These are phyloP conservation scores for Megaceryle alcyon DNA, from an alignment of 2,797 vertebrate species.

Conservation along the genomic window DNA sequence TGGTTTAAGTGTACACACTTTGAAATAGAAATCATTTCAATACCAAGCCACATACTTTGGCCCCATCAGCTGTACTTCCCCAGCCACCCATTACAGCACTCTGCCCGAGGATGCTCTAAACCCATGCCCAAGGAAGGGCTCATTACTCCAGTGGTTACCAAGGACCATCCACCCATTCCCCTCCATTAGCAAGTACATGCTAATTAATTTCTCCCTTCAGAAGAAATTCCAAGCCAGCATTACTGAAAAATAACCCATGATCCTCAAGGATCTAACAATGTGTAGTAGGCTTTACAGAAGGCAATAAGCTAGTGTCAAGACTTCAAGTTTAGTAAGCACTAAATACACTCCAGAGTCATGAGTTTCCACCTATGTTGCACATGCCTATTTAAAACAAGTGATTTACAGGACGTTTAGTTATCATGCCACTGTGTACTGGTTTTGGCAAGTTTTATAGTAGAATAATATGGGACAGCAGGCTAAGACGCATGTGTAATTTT, in stretches of 20 bases:
- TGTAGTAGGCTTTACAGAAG: not conserved
- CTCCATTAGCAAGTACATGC: not conserved
- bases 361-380: not conserved
- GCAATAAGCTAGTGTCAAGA: not conserved
- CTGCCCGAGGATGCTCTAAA: not conserved
- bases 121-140: not conserved
- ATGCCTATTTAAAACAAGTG: not conserved
- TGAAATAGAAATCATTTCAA: not conserved
- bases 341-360: not conserved
- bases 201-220: not conserved
- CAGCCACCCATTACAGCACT: not conserved
- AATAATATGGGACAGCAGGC: not conserved
- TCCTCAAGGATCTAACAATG: not conserved
- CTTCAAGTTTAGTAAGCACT: not conserved
- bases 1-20: not conserved
- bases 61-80: not conserved
- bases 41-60: not conserved
- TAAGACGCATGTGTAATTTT: not conserved
- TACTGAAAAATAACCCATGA: not conserved
- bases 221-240: conserved; percentile 12
- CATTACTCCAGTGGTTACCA: not conserved
- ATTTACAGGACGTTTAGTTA: conserved; percentile 2
- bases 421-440: not conserved
- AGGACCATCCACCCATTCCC: not conserved
- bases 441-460: not conserved